Evolutionary conservation across 2,113 vertebrate species (phyloP).

Genomic region (Terrapene triunguis): DNA sequence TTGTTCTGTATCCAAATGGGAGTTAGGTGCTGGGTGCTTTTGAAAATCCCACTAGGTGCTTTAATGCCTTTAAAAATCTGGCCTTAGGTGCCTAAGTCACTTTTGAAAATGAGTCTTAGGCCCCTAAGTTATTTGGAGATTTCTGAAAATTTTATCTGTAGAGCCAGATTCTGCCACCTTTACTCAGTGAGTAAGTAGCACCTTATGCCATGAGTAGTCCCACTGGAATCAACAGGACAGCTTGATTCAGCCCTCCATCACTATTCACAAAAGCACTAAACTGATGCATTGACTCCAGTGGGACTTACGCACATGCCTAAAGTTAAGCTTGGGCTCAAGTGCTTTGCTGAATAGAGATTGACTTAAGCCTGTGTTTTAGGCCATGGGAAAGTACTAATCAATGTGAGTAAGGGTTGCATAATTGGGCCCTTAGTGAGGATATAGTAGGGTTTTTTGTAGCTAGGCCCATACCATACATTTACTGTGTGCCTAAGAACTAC

Average conservation of each 20-base stretch:
- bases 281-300: background rate
- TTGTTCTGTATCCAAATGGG: background rate
- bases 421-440: background rate
- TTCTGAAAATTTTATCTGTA: background rate
- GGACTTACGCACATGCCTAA: background rate
- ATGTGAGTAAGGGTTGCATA: background rate
- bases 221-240: background rate
- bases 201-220: background rate
- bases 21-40: accelerated
- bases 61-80: background rate
- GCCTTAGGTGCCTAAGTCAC: background rate
- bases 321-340: background rate
- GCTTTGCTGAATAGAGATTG: constrained; percentile 42
- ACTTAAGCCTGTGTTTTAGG: constrained; percentile 61
- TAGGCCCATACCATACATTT: background rate
- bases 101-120: background rate
- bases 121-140: background rate
- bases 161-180: background rate
- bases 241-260: background rate
- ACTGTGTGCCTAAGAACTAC: background rate
- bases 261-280: background rate
- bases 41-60: background rate
- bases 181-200: background rate
- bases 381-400: constrained; percentile 60
- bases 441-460: constrained; percentile 8